Conservation (phyloP, 1,140 invertebrate species). For the Ceratitis capitata region DNA sequence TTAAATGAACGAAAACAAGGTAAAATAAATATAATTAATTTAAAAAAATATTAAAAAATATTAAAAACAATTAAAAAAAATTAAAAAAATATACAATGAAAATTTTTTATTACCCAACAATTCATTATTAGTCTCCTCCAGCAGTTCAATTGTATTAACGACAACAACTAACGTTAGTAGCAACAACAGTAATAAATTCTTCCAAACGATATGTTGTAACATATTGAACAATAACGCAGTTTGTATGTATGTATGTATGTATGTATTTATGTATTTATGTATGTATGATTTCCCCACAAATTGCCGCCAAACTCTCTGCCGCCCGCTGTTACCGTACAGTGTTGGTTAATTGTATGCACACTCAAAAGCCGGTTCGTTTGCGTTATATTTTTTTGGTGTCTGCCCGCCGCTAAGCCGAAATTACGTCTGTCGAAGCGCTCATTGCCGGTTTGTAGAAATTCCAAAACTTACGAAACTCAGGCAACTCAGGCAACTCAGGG, state of each 20-base stretch:
- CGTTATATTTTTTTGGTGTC: neutral
- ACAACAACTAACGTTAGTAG: neutral
- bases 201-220: neutral
- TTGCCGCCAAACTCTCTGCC: neutral
- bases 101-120: neutral
- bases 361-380: neutral
- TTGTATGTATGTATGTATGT: neutral
- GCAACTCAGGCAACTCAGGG: too few species aligned
- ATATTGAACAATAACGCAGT: neutral
- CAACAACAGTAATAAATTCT: neutral
- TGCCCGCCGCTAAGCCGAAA: constrained; percentile 19
- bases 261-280: neutral
- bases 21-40: neutral
- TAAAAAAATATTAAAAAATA: neutral
- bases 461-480: constrained; percentile 19
- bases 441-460: constrained; percentile 9
- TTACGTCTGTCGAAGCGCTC: constrained; percentile 2
- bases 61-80: neutral
- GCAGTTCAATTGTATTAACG: neutral
- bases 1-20: neutral
- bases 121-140: neutral
- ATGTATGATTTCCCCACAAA: neutral
- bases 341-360: neutral
- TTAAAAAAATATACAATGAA: too few species aligned
- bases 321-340: too few species aligned